These are phyloP conservation scores for Phalacrocorax pelagicus DNA, from an alignment of 2,113 vertebrate species.

Conservation along the genomic window DNA sequence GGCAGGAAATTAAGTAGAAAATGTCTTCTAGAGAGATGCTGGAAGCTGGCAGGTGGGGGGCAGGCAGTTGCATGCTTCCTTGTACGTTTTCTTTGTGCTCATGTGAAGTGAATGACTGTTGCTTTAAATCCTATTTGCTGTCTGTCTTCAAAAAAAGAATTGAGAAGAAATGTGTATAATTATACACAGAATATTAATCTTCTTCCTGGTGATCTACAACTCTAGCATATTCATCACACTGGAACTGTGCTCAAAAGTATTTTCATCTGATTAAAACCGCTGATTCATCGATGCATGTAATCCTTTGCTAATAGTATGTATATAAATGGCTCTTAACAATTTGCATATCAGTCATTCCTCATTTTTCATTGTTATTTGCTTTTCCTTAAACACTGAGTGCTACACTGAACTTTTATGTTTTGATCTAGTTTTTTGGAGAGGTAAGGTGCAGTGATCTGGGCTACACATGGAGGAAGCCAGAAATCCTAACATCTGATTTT, in stretches of 20 bases:
- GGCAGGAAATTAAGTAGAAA: background rate
- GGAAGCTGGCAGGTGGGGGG: background rate
- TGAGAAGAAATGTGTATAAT: slow-evolving; percentile 56
- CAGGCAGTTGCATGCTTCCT: background rate
- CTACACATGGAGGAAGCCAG: background rate
- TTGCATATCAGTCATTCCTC: slow-evolving; percentile 15
- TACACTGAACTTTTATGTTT: background rate
- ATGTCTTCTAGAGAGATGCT: background rate
- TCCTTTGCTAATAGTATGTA: slow-evolving; percentile 40
- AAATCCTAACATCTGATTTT: background rate
- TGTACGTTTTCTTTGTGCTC: background rate
- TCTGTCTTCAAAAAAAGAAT: slow-evolving; percentile 49
- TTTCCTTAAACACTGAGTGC: background rate
- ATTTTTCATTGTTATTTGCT: slow-evolving; percentile 36
- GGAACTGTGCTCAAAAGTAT: slow-evolving; percentile 60
- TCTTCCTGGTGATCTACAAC: slow-evolving; percentile 65
- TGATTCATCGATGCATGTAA: slow-evolving; percentile 58
- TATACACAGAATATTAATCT: slow-evolving; percentile 62
- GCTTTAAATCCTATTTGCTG: slow-evolving; percentile 56
- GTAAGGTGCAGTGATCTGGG: background rate
- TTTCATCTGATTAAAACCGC: slow-evolving; percentile 58
- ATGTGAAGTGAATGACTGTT: slow-evolving; percentile 28
- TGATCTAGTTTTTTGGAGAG: background rate
- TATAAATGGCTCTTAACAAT: slow-evolving; percentile 51
- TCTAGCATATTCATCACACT: slow-evolving; percentile 61